phyloP scores from a whole-genome alignment of 2,888 invertebrate genomes.

The Troilus luridus region DNA sequence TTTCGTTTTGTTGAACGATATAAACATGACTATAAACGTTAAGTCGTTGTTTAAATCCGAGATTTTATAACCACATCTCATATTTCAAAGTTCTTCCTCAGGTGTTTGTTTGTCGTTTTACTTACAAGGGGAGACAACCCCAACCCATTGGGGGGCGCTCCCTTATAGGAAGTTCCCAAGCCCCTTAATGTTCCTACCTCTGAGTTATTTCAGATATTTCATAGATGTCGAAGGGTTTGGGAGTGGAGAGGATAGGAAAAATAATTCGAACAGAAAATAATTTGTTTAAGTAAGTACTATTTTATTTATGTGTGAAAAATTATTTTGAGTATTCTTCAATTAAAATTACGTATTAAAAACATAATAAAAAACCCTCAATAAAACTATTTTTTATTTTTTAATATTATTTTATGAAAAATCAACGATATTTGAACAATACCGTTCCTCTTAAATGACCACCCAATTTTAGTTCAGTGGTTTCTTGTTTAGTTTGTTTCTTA shows the following conservation, averaged over 20 bases:
- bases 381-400: no score
- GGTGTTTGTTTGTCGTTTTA: conserved; percentile 38
- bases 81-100: conserved; percentile 43
- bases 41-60: not conserved
- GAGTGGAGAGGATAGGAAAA: not conserved
- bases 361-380: no score
- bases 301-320: not conserved
- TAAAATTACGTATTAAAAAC: no score
- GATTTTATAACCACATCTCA: not conserved
- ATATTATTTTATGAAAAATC: no score
- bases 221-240: not conserved
- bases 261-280: not conserved
- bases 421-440: no score
- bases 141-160: not conserved
- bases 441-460: no score
- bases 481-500: no score
- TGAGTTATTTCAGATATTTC: conserved; percentile 35
- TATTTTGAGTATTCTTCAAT: no score
- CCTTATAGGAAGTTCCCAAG: conserved; percentile 8
- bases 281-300: not conserved
- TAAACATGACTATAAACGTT: not conserved
- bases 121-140: conserved; percentile 37
- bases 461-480: no score
- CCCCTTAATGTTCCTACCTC: conserved; percentile 1
- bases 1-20: not conserved